phyloP scores from a whole-genome alignment of 1,140 invertebrate genomes.

The Zeugodacus cucurbitae region DNA sequence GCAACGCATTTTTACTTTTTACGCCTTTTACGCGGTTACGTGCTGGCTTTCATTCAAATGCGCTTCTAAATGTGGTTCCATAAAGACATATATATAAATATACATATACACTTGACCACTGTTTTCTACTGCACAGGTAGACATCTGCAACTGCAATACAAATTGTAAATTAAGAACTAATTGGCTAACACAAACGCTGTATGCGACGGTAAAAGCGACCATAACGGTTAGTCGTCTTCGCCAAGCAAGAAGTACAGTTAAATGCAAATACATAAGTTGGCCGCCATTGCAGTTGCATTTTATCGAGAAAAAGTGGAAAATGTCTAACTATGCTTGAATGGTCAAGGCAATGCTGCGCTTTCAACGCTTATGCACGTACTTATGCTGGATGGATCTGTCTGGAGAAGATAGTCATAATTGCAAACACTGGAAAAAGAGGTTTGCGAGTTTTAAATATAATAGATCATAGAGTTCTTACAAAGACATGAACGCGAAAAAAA shows the following conservation, averaged over 20 bases:
- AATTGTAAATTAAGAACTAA: constrained; percentile 9
- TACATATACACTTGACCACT: background rate
- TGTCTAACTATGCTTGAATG: background rate
- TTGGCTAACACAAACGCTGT: background rate
- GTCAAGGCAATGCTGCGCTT: background rate
- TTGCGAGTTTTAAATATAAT: too few relatives aligned
- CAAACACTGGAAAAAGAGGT: background rate
- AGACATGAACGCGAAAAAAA: too few relatives aligned
- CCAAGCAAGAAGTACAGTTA: background rate
- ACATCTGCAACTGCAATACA: background rate
- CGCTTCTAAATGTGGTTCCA: background rate
- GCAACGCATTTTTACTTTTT: background rate
- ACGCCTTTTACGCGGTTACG: background rate
- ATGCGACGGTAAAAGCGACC: background rate
- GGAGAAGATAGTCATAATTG: background rate
- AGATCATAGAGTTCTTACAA: too few relatives aligned
- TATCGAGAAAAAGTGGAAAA: background rate
- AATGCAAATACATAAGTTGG: background rate
- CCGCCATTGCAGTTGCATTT: background rate
- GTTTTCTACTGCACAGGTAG: background rate
- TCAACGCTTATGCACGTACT: background rate
- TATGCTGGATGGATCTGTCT: background rate
- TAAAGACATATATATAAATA: background rate
- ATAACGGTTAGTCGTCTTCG: background rate
- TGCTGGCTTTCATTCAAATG: background rate